These are phyloP conservation scores for Ptiloglossa arizonensis DNA, from an alignment of 1,140 invertebrate genomes.

Conservation along the genomic window DNA sequence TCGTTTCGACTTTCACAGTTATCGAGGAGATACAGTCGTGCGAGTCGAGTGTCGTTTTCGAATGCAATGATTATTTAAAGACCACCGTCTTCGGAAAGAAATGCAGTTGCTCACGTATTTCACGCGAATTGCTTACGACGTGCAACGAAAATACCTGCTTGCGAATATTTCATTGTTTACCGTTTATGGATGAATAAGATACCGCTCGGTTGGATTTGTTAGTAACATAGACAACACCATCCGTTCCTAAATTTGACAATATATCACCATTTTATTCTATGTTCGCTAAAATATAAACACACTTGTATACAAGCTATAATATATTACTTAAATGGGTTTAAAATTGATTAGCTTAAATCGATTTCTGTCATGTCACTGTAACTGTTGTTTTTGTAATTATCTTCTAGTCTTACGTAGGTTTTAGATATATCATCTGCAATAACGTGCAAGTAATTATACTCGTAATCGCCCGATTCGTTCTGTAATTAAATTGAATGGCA, in stretches of 20 bases:
- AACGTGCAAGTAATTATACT: slow-evolving; percentile 92
- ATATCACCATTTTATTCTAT: slow-evolving; percentile 10
- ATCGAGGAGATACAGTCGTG: not conserved
- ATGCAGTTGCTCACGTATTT: not conserved
- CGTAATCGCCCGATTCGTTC: slow-evolving; percentile 89
- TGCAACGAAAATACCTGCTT: not conserved
- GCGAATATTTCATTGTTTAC: not conserved
- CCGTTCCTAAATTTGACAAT: too few relatives aligned
- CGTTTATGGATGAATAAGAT: not conserved
- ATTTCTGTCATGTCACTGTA: not conserved
- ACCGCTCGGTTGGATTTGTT: not conserved
- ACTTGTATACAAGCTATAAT: not conserved
- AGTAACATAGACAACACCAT: too few relatives aligned
- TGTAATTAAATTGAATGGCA: slow-evolving; percentile 81
- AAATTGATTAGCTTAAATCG: slow-evolving; percentile 16
- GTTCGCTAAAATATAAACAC: too few relatives aligned
- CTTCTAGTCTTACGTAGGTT: slow-evolving; percentile 88
- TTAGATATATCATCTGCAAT: slow-evolving; percentile 89
- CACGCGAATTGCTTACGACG: not conserved
- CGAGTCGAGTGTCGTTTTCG: not conserved
- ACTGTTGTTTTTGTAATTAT: slow-evolving; percentile 79
- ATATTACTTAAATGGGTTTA: not conserved
- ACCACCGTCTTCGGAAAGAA: not conserved
- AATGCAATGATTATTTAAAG: slow-evolving; percentile 9
- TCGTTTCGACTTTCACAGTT: not conserved